These are phyloP conservation scores for Phasianus colchicus DNA, from an alignment of 2,113 vertebrate species.

Conservation along the genomic window DNA sequence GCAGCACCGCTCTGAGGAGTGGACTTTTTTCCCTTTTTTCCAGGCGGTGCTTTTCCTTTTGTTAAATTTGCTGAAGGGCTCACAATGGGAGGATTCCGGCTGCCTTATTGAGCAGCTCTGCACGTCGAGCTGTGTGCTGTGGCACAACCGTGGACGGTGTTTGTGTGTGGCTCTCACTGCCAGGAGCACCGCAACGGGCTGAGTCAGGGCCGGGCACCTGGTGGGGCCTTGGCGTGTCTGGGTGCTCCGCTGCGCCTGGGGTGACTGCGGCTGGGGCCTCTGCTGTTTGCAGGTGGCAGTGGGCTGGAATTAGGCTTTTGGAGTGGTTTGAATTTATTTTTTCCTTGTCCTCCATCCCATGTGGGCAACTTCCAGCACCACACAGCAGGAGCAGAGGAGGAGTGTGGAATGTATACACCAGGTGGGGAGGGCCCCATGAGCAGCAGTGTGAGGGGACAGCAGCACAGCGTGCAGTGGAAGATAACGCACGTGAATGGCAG, in stretches of 20 bases:
- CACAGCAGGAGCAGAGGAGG: slow-evolving; percentile 68
- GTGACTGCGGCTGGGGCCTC: slow-evolving; percentile 70
- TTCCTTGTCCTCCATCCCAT: slow-evolving; percentile 31
- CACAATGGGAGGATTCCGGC: slow-evolving; percentile 78
- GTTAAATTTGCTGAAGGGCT: slow-evolving; percentile 83
- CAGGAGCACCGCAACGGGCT: too few species aligned
- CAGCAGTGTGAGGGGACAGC: fast-evolving
- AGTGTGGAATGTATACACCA: slow-evolving; percentile 43
- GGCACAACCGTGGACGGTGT: too few species aligned
- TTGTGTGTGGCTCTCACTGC: too few species aligned
- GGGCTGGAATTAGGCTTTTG: slow-evolving; percentile 68
- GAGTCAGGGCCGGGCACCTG: too few species aligned
- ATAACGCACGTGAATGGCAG: neutral
- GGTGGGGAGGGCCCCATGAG: neutral
- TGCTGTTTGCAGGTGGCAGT: slow-evolving; percentile 58
- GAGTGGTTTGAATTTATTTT: slow-evolving; percentile 53
- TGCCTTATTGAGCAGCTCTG: slow-evolving; percentile 75
- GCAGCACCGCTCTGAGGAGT: slow-evolving; percentile 85
- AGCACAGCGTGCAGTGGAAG: fast-evolving
- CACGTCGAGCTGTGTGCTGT: slow-evolving; percentile 79
- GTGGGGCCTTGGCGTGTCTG: slow-evolving; percentile 3
- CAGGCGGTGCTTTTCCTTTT: slow-evolving; percentile 77
- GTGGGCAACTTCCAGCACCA: slow-evolving; percentile 58
- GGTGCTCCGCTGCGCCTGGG: slow-evolving; percentile 13
- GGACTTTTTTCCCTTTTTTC: slow-evolving; percentile 67